Percentiles rank a stretch among this genome's conserved stretches.
Conservation (phyloP, 2,113 vertebrate species). For the Alethe castanea region DNA sequence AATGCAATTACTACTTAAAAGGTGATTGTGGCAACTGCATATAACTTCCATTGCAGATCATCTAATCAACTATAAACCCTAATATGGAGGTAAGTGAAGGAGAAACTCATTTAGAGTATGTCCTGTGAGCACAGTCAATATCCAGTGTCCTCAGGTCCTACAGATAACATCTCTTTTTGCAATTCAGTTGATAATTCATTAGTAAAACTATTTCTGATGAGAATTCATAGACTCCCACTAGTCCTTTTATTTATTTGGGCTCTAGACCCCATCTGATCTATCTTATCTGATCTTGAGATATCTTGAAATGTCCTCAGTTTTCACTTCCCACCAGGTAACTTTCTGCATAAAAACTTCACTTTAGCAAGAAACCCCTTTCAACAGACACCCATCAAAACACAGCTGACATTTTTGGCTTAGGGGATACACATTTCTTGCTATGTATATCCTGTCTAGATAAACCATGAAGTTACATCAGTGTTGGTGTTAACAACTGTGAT, state of each 20-base stretch:
- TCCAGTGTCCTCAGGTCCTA: neutral
- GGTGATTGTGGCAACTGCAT: neutral
- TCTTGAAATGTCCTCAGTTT: neutral
- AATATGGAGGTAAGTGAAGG: neutral
- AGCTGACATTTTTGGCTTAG: neutral
- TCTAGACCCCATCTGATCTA: neutral
- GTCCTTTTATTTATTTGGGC: neutral
- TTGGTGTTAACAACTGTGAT: neutral
- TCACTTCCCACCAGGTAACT: neutral
- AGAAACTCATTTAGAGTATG: neutral
- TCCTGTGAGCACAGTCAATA: neutral
- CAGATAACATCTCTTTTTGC: neutral
- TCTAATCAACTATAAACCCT: neutral
- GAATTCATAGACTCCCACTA: neutral
- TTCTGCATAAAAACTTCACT: neutral
- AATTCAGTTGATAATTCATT: constrained; percentile 17
- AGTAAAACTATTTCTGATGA: neutral
- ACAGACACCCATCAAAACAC: neutral
- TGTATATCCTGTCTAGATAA: neutral
- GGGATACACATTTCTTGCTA: neutral
- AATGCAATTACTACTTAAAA: constrained; percentile 3
- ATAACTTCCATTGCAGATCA: neutral
- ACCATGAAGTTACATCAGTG: neutral
- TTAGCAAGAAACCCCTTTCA: neutral
- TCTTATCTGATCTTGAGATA: neutral